These are phyloP conservation scores for Rhinatrema bivittatum DNA, from an alignment of 2,797 vertebrate genomes.

Conservation along the genomic window DNA sequence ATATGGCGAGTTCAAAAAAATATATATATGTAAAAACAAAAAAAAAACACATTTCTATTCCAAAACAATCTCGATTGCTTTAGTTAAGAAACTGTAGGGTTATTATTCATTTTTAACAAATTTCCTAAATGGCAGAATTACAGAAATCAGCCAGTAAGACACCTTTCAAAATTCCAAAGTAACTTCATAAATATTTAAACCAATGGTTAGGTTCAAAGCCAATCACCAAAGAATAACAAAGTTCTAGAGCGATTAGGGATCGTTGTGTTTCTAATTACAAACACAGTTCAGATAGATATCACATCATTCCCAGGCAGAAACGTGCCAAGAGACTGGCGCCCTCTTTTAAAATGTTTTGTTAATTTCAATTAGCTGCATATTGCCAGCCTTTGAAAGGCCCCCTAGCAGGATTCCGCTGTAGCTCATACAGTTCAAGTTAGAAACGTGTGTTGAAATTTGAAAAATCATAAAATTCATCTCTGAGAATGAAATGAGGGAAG, in stretches of 20 bases:
- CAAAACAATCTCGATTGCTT: conserved; percentile 59
- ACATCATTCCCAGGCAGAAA: background rate
- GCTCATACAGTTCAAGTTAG: conserved; percentile 25
- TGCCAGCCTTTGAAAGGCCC: conserved; percentile 13
- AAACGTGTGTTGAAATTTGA: conserved; percentile 9
- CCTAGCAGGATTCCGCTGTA: background rate
- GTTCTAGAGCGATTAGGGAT: conserved; percentile 5
- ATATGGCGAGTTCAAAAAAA: too few species aligned
- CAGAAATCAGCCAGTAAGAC: conserved; percentile 63
- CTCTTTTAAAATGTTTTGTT: conserved; percentile 30
- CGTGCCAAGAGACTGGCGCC: background rate
- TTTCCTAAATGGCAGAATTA: conserved; percentile 68
- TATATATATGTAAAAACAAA: too few species aligned
- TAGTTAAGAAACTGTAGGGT: conserved; percentile 69
- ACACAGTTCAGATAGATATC: background rate
- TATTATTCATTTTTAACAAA: conserved; percentile 70
- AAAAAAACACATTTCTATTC: too few species aligned
- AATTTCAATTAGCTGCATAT: conserved; percentile 12
- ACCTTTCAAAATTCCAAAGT: conserved; percentile 56
- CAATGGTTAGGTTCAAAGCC: conserved; percentile 44
- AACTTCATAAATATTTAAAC: conserved; percentile 53
- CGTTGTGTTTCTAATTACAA: conserved; percentile 7
- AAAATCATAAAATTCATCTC: conserved; percentile 17
- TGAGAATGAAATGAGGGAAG: background rate
- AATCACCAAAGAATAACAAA: conserved; percentile 27